Evolutionary conservation across 2,888 invertebrate genomes (phyloP).

Genomic region (Poecilobothrus nobilitatus): DNA sequence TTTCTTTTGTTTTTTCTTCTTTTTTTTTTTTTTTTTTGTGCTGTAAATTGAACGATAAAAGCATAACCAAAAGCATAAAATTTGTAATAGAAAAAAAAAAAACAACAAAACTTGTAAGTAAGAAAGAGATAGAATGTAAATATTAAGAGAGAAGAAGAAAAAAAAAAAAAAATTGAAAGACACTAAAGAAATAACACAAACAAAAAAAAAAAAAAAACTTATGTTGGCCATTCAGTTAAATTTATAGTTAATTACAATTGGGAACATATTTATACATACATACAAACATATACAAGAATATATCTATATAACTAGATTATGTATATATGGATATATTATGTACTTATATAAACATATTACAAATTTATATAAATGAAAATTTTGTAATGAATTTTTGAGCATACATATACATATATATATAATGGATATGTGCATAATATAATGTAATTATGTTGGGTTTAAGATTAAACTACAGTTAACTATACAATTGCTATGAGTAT

Average conservation of each 20-base stretch:
- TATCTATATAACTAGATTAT: too few species aligned
- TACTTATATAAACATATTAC: too few species aligned
- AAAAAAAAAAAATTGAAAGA: background rate
- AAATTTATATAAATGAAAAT: too few species aligned
- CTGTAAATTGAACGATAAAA: conserved; percentile 1
- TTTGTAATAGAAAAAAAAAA: background rate
- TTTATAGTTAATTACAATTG: background rate
- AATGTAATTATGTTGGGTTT: too few species aligned
- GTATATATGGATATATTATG: too few species aligned
- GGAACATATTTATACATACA: too few species aligned
- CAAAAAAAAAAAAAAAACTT: background rate
- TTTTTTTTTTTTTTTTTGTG: background rate
- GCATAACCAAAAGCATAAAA: conserved; percentile 6
- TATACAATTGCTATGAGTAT: too few species aligned
- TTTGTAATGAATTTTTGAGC: too few species aligned
- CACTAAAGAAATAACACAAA: background rate
- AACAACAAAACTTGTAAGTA: background rate
- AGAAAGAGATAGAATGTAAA: background rate
- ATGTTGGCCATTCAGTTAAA: background rate
- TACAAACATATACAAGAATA: too few species aligned
- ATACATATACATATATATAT: too few species aligned
- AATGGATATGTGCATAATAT: too few species aligned
- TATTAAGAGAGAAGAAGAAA: background rate
- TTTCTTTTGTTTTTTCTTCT: background rate
- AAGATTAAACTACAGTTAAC: too few species aligned